A percentile compares a stretch with the other conserved stretches of the same genome.
Conservation (phyloP, 2,113 vertebrate species). For the Blennius ocellaris region DNA sequence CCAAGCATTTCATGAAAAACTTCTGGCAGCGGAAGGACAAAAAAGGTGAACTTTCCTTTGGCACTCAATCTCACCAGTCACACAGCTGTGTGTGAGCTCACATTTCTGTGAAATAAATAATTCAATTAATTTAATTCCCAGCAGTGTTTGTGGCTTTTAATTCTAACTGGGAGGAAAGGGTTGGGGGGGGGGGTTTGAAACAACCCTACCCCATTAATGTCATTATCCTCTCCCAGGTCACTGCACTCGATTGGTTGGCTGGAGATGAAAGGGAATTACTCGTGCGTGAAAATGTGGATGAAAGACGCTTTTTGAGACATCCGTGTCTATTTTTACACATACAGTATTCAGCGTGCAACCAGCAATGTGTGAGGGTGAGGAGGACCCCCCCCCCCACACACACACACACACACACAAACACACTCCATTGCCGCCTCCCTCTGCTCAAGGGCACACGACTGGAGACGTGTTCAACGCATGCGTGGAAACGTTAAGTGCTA, state of each 20-base stretch:
- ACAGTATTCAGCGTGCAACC: not conserved
- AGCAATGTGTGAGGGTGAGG: conserved; percentile 11
- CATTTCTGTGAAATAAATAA: too few species aligned
- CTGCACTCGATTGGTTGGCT: conserved; percentile 35
- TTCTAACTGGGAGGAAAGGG: not conserved
- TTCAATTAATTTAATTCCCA: too few species aligned
- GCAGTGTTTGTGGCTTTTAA: conserved; percentile 13
- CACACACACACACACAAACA: too few species aligned
- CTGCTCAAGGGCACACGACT: conserved; percentile 35
- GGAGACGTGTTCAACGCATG: conserved; percentile 5
- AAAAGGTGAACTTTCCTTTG: too few species aligned
- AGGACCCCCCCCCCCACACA: conserved; percentile 28
- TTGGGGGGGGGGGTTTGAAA: conserved; percentile 7
- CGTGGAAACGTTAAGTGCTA: conserved; percentile 31
- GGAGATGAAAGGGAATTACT: conserved; percentile 65
- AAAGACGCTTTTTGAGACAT: conserved; percentile 45
- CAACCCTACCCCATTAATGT: conserved; percentile 5
- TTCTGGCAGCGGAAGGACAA: too few species aligned
- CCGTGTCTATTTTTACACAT: conserved; percentile 54
- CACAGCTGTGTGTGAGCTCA: too few species aligned
- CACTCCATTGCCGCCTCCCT: conserved; percentile 21
- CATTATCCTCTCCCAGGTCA: conserved; percentile 29
- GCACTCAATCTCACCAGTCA: too few species aligned
- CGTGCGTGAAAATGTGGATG: conserved; percentile 45
- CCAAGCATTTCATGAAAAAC: too few species aligned